Evolutionary conservation across 2,113 vertebrate species (phyloP), one percentile per base, ranked within the genome.

Genomic region (Pollachius pollachius): DNA sequence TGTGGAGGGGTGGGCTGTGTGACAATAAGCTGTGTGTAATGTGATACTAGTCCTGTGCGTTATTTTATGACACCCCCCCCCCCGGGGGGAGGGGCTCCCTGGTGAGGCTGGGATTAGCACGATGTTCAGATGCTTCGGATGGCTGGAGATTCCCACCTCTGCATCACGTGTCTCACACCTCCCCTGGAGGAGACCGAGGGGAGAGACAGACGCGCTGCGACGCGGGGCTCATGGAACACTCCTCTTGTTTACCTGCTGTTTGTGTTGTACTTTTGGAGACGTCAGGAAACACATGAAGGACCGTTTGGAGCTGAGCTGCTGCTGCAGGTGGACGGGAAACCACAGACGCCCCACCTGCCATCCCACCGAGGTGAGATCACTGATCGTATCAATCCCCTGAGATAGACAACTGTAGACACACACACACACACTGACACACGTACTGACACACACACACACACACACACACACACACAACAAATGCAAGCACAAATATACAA

Each of bases 101-200:
- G 64, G 69, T 78, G 70, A 75, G 78, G 60, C 62, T 8, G 13
- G 63, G 63, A 17, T 2, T 3, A 27, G 63, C 34, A 69, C 16
- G 17, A 21, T n/a, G 59, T 61, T 15, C 18, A 23, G 37, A 71
- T 85, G 82, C 62, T 76, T 15, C 81, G 79, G 83, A 85, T 82
- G 74, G 19, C 84, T 84, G 82, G 81, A 69, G 75, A 79, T 75
- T 79, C 74, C 76, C 81, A 85, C 73, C 68, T 82, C 68, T 78
- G 74, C 75, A 73, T 89, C 85, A 89, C 75, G 65, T 90, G 89
- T 84, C 78, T 87, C 78, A 86, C 67, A 76, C 75, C 81, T 72
- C 74, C 87, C 74, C 77, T 69, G 74, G 71, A 73, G 71, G 37
- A 74, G 81, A 73, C 73, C 21, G 6, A 15, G 66, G 25, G 27